Percentiles rank a stretch among this genome's conserved stretches.
phyloP scores from a whole-genome alignment of 1,140 invertebrate genomes.

The Dendroctonus valens region DNA sequence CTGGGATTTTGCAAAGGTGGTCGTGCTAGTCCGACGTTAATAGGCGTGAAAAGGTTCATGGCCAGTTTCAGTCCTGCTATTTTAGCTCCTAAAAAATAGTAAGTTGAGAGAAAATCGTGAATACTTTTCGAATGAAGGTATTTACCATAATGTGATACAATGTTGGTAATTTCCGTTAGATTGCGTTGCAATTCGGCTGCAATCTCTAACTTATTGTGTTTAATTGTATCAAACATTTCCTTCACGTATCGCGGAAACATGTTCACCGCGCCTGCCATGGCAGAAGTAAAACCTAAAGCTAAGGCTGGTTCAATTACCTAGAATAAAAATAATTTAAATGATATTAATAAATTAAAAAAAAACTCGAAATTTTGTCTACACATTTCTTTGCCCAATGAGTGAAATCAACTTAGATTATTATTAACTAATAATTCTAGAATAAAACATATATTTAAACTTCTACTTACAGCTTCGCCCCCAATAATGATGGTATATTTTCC shows the following conservation, averaged over 20 bases:
- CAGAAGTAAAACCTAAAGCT: conserved; percentile 64
- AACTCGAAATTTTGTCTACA: too few relatives aligned
- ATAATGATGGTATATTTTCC: conserved; percentile 62
- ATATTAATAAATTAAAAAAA: neutral
- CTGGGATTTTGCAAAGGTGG: conserved; percentile 53
- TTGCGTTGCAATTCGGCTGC: conserved; percentile 52
- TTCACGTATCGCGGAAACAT: conserved; percentile 54
- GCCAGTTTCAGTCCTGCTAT: conserved; percentile 66
- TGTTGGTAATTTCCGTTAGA: conserved; percentile 48
- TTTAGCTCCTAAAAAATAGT: conserved; percentile 57
- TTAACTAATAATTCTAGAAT: too few relatives aligned
- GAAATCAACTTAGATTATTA: neutral
- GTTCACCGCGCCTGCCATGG: conserved; percentile 66
- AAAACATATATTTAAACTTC: too few relatives aligned
- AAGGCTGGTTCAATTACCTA: conserved; percentile 62
- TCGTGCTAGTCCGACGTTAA: conserved; percentile 60
- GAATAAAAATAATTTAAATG: conserved; percentile 36
- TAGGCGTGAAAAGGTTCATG: conserved; percentile 59
- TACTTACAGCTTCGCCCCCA: conserved; percentile 58
- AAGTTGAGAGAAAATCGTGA: conserved; percentile 2
- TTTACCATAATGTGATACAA: conserved; percentile 55
- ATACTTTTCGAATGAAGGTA: neutral
- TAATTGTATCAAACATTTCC: conserved; percentile 50
- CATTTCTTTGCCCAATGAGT: too few relatives aligned
- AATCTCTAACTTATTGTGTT: conserved; percentile 45